Base-by-base conservation (phyloP, 2,797 vertebrate genomes). In the Harpagifer antarcticus region DNA sequence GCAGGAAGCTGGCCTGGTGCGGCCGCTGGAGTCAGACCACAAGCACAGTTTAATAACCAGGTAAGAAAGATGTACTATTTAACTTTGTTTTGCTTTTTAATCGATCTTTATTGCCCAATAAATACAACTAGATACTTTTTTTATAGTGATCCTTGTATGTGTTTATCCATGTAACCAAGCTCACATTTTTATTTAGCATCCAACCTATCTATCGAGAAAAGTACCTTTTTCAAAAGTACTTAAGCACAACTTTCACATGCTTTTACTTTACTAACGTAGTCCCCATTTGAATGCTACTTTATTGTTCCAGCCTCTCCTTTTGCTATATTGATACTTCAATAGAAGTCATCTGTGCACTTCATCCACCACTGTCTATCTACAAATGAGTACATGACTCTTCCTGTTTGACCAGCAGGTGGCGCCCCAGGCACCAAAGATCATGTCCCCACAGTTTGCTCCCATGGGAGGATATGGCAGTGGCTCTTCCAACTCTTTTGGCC, bases 41-140 rank as follows among this genome's bases (percentile, higher is more conserved):
- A 96, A 5, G 85, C 93, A 9, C 82, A 96, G 1, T 99, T 99
- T 84, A 94, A 94, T 16, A 90, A 96, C 72, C 97, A 97, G 95
- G 98, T 99, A 90, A 85, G 53, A 23, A 14, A 54, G 19, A 47
- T 17, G 31, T 0, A 43, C 37, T 16, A 1, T 16, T 7, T 12
- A 15, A 43, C 37, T 45, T 53, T 71, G 5, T 13, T 10, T 57
- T 31, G 5, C 33, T 55, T 72, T 59, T 54, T 9, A 47, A 4
- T 59, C 2, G 2, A 12, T 59, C n/a, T 57, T 67, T 9, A 50
- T 66, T 71, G 42, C 2, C 57, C 23, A 72, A 33, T 0, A 37
- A 37, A 37, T 37, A 37, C 8, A 27, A 8, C 33, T 37, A 37
- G 33, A 44, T 45, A 23, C 3, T 72, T 37, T 14, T 14, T 40